Percentiles rank a stretch among this genome's conserved stretches.
phyloP scores from a whole-genome alignment of 1,140 invertebrate species.

The Drosophila seguyi region DNA sequence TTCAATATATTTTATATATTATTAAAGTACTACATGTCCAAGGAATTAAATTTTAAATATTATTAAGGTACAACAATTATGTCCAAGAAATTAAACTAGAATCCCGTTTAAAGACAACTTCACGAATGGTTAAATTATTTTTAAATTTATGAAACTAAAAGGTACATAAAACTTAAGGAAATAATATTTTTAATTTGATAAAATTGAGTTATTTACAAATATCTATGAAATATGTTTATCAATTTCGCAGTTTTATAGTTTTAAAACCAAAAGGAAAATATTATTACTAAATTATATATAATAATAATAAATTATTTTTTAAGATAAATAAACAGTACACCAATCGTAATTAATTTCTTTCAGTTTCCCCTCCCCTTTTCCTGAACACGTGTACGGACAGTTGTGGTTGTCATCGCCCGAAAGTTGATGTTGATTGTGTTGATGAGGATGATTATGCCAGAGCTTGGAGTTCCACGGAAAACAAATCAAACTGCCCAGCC shows the following conservation, averaged over 20 bases:
- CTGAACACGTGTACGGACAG: slow-evolving; percentile 42
- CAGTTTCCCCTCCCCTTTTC: neutral
- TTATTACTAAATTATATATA: no score
- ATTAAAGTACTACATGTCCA: neutral
- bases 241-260: neutral
- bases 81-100: neutral
- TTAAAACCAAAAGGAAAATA: neutral
- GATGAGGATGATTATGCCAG: slow-evolving; percentile 55
- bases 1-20: neutral
- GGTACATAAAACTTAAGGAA: no score
- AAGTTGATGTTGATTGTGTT: slow-evolving; percentile 27
- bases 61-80: no score
- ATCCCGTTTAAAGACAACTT: neutral
- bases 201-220: neutral
- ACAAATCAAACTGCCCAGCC: slow-evolving; percentile 69
- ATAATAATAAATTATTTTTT: neutral
- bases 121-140: neutral
- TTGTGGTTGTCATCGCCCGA: slow-evolving; percentile 39
- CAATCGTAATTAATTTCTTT: neutral
- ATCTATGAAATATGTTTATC: neutral
- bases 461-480: slow-evolving; percentile 69
- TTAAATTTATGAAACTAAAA: neutral
- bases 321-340: neutral
- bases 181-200: neutral
- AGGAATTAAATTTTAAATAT: neutral